Conservation (phyloP, 2,797 vertebrate genomes). For the Champsocephalus gunnari region DNA sequence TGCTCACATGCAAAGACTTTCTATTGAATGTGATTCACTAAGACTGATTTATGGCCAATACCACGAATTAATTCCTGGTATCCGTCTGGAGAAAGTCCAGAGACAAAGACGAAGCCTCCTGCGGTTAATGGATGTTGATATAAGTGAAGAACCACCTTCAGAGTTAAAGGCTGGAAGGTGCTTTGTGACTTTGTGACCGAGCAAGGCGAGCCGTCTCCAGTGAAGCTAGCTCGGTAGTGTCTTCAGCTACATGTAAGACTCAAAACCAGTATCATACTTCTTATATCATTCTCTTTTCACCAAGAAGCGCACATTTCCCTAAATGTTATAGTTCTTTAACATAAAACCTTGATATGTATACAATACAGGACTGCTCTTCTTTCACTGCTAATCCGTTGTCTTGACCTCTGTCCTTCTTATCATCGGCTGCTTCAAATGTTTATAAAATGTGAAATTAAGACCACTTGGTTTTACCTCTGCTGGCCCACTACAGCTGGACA, state of each 20-base stretch:
- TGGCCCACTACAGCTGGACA: neutral
- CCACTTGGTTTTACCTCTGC: neutral
- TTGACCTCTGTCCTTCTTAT: neutral
- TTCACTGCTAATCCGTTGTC: neutral
- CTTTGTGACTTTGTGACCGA: neutral
- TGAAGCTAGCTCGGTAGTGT: neutral
- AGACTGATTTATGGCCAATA: slow-evolving; percentile 34
- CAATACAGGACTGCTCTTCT: neutral
- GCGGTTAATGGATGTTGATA: no score
- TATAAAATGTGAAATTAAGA: neutral
- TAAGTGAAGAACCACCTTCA: no score
- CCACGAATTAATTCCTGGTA: slow-evolving; percentile 44
- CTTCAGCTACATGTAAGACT: slow-evolving; percentile 1
- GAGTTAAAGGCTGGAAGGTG: neutral
- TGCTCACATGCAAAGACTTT: neutral
- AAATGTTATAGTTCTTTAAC: neutral
- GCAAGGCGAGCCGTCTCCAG: neutral
- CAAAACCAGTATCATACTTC: neutral
- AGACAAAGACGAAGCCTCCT: slow-evolving; percentile 1
- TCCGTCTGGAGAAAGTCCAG: slow-evolving; percentile 32
- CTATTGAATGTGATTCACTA: slow-evolving; percentile 14
- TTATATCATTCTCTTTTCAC: neutral
- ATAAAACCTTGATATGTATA: neutral
- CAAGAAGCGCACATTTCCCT: neutral
- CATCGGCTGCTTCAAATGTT: slow-evolving; percentile 1